These are phyloP conservation scores for Cryptosula pallasiana DNA, from an alignment of 2,888 invertebrate genomes.

Conservation along the genomic window DNA sequence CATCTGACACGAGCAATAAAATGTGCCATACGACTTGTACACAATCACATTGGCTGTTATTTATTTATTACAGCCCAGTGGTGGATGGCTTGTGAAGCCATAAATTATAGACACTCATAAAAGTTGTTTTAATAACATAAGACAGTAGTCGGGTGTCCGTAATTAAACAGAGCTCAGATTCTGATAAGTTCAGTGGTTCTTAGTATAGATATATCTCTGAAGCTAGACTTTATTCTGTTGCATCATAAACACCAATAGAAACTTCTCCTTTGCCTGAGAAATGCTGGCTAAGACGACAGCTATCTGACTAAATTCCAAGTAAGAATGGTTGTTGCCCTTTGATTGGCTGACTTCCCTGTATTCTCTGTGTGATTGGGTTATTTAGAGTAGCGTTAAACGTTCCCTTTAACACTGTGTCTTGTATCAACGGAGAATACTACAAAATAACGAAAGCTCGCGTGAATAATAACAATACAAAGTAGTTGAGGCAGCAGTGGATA, in stretches of 20 bases:
- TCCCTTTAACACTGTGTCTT: slow-evolving; percentile 50
- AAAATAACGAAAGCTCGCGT: slow-evolving; percentile 30
- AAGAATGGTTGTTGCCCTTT: slow-evolving; percentile 36
- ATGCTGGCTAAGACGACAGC: neutral
- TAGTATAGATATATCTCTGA: too few species aligned
- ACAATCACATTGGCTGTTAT: too few species aligned
- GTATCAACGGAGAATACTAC: slow-evolving; percentile 50
- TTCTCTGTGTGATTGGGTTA: slow-evolving; percentile 40
- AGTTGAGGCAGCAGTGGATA: too few species aligned
- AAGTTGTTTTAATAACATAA: slow-evolving; percentile 18
- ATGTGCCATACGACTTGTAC: too few species aligned
- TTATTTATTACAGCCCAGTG: too few species aligned
- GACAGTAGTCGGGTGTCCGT: neutral
- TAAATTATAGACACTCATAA: slow-evolving; percentile 9
- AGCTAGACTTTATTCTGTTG: too few species aligned
- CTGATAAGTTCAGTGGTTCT: too few species aligned
- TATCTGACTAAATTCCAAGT: slow-evolving; percentile 33
- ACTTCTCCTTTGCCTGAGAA: too few species aligned
- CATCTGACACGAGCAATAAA: too few species aligned
- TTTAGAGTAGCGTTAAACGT: slow-evolving; percentile 52
- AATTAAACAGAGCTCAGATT: too few species aligned
- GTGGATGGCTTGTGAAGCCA: neutral
- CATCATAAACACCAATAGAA: too few species aligned
- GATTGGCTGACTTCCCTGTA: slow-evolving; percentile 23
- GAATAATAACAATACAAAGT: neutral